A percentile compares a stretch with the other conserved stretches of the same genome.
Evolutionary conservation across 2,113 vertebrate genomes (phyloP).

Genomic region (Patagioenas fasciata): DNA sequence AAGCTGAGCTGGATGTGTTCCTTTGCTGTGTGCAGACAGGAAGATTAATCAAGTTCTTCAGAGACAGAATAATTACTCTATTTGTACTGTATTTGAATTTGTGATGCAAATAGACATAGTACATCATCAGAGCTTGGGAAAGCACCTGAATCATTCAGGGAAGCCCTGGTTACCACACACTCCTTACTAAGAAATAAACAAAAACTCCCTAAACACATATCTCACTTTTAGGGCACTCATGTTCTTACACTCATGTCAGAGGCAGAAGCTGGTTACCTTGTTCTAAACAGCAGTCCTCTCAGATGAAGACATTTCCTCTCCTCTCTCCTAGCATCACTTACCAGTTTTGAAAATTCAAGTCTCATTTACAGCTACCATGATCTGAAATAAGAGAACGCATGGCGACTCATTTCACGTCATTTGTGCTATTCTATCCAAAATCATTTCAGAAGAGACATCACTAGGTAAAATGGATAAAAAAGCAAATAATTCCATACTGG

Average conservation of each 20-base stretch:
- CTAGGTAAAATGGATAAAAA: not conserved
- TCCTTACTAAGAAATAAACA: not conserved
- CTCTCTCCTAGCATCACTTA: not conserved
- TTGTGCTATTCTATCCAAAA: not conserved
- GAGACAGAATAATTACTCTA: not conserved
- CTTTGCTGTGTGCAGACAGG: not conserved
- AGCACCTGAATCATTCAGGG: not conserved
- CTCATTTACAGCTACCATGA: not conserved
- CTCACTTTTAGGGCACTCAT: not conserved
- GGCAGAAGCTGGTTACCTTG: not conserved
- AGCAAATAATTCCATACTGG: not conserved
- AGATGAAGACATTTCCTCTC: not conserved
- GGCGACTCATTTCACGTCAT: not conserved
- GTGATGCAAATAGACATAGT: not conserved
- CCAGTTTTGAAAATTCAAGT: not conserved
- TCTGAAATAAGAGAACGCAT: not conserved
- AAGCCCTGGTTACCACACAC: not conserved
- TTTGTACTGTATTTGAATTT: constrained; percentile 8
- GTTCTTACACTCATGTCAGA: not conserved
- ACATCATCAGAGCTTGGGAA: not conserved
- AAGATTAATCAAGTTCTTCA: constrained; percentile 39
- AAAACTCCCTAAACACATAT: not conserved
- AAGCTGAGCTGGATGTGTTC: not conserved
- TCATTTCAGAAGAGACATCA: not conserved
- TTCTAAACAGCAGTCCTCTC: not conserved